These are phyloP conservation scores for Acanthosepion pharaonis DNA, from an alignment of 2,888 invertebrate species.

Conservation along the genomic window DNA sequence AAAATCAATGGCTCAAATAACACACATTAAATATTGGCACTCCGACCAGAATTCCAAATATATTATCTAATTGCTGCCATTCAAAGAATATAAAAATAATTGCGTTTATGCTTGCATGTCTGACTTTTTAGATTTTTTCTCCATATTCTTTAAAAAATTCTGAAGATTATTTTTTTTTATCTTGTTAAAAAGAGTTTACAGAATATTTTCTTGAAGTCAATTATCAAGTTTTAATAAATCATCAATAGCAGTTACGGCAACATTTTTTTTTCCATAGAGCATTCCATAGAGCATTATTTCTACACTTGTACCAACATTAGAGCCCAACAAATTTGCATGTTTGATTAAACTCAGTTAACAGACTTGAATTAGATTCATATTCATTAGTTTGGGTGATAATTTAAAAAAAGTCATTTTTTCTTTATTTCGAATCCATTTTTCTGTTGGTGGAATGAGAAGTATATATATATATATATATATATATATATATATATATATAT, in stretches of 20 bases:
- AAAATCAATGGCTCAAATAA: neutral
- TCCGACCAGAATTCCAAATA: too few relatives aligned
- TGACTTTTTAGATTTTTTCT: constrained; percentile 24
- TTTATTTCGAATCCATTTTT: neutral
- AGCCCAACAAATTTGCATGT: neutral
- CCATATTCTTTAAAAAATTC: neutral
- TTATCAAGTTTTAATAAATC: constrained; percentile 2
- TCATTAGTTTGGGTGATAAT: neutral
- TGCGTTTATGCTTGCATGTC: neutral
- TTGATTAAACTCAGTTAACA: neutral
- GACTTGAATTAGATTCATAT: neutral
- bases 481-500: too few relatives aligned
- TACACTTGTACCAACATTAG: neutral
- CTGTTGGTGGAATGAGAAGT: constrained; percentile 33
- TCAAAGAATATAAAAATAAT: too few relatives aligned
- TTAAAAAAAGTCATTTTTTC: too few relatives aligned
- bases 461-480: neutral
- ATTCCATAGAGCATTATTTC: constrained; percentile 1
- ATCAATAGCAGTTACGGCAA: constrained; percentile 33
- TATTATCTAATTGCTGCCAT: too few relatives aligned
- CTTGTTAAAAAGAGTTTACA: too few relatives aligned
- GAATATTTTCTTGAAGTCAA: neutral
- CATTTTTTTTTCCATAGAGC: neutral
- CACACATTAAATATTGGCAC: too few relatives aligned
- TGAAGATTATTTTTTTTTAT: neutral